These are phyloP conservation scores for Mycteria americana DNA, from an alignment of 2,797 vertebrate genomes.

Conservation along the genomic window DNA sequence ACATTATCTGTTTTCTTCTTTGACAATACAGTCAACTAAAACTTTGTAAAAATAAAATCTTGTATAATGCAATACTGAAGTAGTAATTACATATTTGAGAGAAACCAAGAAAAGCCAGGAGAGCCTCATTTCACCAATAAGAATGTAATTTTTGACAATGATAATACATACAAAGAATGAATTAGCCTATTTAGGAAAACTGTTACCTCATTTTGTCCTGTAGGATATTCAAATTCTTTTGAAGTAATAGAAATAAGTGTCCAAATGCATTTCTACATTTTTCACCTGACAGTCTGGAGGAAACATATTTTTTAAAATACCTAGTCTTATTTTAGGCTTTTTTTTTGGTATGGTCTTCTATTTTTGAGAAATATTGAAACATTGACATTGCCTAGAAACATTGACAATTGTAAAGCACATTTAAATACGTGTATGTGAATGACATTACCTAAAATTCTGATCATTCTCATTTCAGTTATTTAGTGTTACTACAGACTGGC, in stretches of 20 bases:
- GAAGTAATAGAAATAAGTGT: not conserved
- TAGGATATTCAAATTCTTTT: not conserved
- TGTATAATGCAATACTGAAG: not conserved
- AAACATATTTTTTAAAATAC: not conserved
- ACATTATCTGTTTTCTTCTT: not conserved
- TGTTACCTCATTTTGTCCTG: not conserved
- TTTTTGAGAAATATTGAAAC: not conserved
- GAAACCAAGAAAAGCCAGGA: not conserved
- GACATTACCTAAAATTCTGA: not conserved
- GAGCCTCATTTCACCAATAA: not conserved
- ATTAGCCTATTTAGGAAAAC: not conserved
- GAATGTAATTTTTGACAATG: not conserved
- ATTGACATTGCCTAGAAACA: not conserved
- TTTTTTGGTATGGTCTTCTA: not conserved
- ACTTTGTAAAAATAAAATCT: not conserved
- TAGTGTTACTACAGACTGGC: not conserved
- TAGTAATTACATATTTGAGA: not conserved
- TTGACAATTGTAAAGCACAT: not conserved
- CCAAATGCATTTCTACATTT: not conserved
- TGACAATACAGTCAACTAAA: not conserved
- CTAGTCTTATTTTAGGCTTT: not conserved
- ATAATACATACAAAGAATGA: not conserved
- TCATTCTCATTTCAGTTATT: not conserved
- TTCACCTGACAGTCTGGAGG: not conserved
- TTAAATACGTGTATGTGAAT: not conserved